Evolutionary conservation across 2,797 vertebrate species (phyloP).

Genomic region (Lepus oiostolus): DNA sequence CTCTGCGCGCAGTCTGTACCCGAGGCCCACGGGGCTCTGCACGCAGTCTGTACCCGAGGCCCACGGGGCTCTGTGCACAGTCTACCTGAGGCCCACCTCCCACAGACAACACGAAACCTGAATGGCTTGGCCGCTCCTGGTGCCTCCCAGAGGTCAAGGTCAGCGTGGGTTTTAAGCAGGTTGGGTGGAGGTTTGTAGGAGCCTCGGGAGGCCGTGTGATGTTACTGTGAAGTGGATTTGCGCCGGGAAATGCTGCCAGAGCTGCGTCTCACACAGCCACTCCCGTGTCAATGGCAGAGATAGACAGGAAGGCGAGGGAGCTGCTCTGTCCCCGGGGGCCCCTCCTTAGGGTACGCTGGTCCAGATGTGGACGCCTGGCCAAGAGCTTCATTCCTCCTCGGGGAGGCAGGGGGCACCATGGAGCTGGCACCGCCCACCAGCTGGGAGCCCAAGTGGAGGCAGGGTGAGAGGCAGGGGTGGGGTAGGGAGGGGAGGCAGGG

Average conservation of each 20-base stretch:
- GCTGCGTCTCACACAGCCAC: conserved; percentile 92
- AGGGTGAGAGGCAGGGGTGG: too few relatives aligned
- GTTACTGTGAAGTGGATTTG: conserved; percentile 94
- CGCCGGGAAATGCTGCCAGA: conserved; percentile 93
- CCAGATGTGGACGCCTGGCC: conserved; percentile 82
- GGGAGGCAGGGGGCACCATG: fast-evolving
- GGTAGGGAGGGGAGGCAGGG: too few relatives aligned
- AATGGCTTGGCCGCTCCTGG: conserved; percentile 9
- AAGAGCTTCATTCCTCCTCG: conserved; percentile 73
- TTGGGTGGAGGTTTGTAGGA: conserved; percentile 85
- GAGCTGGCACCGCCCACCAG: fast-evolving
- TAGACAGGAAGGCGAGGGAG: conserved; percentile 92
- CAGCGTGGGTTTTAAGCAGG: conserved; percentile 79
- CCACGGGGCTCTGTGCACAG: too few relatives aligned
- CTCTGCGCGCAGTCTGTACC: too few relatives aligned
- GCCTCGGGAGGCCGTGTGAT: conserved; percentile 85
- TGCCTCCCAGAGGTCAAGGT: conserved; percentile 80
- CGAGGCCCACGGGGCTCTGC: too few relatives aligned
- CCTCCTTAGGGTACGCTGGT: conserved; percentile 86
- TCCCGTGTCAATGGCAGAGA: conserved; percentile 93
- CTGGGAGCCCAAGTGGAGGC: too few relatives aligned
- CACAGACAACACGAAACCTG: neutral
- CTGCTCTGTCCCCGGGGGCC: conserved; percentile 92
- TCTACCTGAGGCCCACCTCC: neutral
- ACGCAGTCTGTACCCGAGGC: neutral